Conservation (phyloP, 2,888 invertebrate species). For the Trissoscelio sp. region DNA sequence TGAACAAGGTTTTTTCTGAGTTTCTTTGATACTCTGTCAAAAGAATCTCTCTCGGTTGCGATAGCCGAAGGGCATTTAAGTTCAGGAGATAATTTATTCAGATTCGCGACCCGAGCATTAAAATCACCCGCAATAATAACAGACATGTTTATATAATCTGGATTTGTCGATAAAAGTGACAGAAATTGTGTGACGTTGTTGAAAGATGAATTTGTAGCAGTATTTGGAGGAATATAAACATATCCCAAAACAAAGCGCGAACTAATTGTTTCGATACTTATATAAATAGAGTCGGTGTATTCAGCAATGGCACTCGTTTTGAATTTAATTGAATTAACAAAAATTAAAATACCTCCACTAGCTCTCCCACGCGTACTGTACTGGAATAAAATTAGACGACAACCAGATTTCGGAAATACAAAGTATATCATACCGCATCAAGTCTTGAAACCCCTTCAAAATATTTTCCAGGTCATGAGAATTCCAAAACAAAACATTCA, state of each 20-base stretch:
- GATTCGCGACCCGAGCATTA: background rate
- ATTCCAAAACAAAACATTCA: background rate
- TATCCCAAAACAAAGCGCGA: background rate
- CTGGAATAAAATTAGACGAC: background rate
- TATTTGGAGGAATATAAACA: background rate
- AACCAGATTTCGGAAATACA: conserved; percentile 8
- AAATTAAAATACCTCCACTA: background rate
- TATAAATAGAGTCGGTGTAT: background rate
- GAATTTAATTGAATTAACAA: background rate
- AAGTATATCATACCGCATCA: background rate
- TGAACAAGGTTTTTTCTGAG: background rate
- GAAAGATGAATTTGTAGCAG: rapidly evolving
- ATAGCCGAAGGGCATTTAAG: too few relatives aligned
- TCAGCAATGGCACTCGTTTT: background rate
- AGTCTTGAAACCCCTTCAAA: background rate
- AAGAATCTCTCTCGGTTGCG: background rate
- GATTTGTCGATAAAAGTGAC: background rate
- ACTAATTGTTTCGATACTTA: background rate
- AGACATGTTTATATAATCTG: background rate
- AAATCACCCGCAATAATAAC: background rate
- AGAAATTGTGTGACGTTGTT: background rate
- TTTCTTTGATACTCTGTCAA: background rate
- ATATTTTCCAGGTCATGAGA: background rate
- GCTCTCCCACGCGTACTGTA: background rate
- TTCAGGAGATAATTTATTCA: background rate